Percentiles rank a stretch among this genome's conserved stretches.
phyloP scores from a whole-genome alignment of 2,113 vertebrate species.

The Tonatia bakeri region DNA sequence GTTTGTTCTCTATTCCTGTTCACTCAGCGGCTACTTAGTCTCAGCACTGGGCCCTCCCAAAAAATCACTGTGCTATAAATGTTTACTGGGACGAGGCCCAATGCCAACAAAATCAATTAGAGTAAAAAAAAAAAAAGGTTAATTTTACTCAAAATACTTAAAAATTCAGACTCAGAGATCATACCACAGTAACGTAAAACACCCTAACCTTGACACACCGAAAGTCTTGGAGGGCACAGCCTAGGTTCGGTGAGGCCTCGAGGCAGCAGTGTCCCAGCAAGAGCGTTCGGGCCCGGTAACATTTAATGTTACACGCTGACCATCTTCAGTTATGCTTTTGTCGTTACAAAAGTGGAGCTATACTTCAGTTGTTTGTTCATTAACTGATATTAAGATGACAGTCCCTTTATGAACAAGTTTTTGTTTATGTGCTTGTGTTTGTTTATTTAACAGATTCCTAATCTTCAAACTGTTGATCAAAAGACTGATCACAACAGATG shows the following conservation, averaged over 20 bases:
- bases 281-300: background rate
- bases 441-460: conserved; percentile 89
- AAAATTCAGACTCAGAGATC: too few species aligned
- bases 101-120: background rate
- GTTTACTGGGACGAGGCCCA: background rate
- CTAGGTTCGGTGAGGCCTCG: background rate
- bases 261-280: background rate
- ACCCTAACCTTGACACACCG: background rate
- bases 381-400: background rate
- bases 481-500: conserved; percentile 80
- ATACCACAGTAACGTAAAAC: background rate
- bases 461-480: conserved; percentile 76
- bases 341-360: background rate
- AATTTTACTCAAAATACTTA: background rate
- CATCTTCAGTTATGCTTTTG: background rate
- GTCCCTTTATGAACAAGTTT: background rate
- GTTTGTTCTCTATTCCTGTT: background rate
- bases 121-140: background rate
- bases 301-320: background rate
- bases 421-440: conserved; percentile 18
- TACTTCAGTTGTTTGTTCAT: background rate
- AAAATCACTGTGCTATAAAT: background rate
- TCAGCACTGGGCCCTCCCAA: background rate
- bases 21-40: background rate
- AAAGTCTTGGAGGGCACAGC: background rate